A percentile compares a stretch with the other conserved stretches of the same genome.
These are phyloP conservation scores for Drosophila busckii DNA, from an alignment of 1,140 invertebrate genomes.

Conservation along the genomic window DNA sequence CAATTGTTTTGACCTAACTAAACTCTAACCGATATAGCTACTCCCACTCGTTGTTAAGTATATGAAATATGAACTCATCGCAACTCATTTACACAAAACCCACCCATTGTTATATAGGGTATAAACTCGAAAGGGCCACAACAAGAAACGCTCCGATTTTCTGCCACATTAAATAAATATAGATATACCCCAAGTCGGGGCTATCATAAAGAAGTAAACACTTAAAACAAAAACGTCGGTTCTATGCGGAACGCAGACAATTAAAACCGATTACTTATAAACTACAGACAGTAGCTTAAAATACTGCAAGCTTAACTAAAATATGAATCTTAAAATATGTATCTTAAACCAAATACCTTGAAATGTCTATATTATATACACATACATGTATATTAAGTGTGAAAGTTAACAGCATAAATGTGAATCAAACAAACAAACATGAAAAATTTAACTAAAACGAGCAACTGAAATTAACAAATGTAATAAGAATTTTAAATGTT, in stretches of 20 bases:
- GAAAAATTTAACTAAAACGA: conserved; percentile 26
- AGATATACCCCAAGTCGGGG: too few species aligned
- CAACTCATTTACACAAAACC: conserved; percentile 25
- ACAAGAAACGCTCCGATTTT: conserved; percentile 59
- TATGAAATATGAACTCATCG: conserved; percentile 2
- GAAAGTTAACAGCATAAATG: conserved; percentile 71
- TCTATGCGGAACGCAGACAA: too few species aligned
- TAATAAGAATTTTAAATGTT: conserved; percentile 61
- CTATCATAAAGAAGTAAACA: too few species aligned
- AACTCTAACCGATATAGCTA: conserved; percentile 5
- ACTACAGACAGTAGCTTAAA: conserved; percentile 9
- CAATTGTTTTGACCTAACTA: neutral
- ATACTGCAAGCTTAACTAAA: conserved; percentile 2
- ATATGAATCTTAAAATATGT: conserved; percentile 19
- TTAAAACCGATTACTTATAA: too few species aligned
- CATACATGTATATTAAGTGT: conserved; percentile 44
- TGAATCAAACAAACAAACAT: conserved; percentile 38
- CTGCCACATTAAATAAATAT: conserved; percentile 32
- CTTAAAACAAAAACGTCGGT: too few species aligned
- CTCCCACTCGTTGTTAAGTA: conserved; percentile 9
- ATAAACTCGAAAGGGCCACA: conserved; percentile 36
- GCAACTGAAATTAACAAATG: conserved; percentile 22
- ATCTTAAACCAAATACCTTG: conserved; percentile 26
- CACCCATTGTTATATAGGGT: conserved; percentile 48
- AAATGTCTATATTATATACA: conserved; percentile 48